Evolutionary conservation across 2,888 invertebrate species (phyloP), one percentile per base, ranked within the genome.

Genomic region (Leucania comma): DNA sequence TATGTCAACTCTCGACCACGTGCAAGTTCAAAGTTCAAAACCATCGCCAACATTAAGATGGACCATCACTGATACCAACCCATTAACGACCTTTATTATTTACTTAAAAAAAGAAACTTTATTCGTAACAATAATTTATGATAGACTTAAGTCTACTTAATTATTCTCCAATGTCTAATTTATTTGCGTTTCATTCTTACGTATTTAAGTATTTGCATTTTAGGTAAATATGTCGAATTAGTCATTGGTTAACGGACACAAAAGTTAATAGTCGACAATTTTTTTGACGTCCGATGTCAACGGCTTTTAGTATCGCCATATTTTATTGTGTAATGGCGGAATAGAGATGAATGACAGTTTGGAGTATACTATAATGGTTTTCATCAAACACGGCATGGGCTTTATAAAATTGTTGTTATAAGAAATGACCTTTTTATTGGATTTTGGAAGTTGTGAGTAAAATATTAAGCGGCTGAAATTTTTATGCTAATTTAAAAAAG

Each of bases 191-290:
- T 74, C 70, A 50, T 62, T 82, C 66, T 69, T 76, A 82, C 26
- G 22, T 73, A 66, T 66, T 83, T 42, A 42, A 42, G 42, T 42
- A 82, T 85, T 80, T 80, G 76, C 72, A 80, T 85, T 82, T 83
- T 75, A 72, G 83, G 80, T 78, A 85, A 84, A 83, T 78, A 83
- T 75, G 83, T 79, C 74, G 62, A 56, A 81, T 84, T 83, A 75
- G 76, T 84, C 81, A 84, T 69, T 75, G 62, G 75, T 58, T 84
- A 85, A 84, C 81, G 84, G 81, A 81, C 71, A 77, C 69, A 56
- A 54, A 69, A 63, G 64, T 77, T 77, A 72, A 78, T 81, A 42
- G 46, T 50, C 72, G 66, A 81, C 68, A 68, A 63, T 71, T 32
- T 75, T 77, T 74, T 80, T 78, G 75, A 84, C 32, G 75, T 26